Evolutionary conservation across 2,113 vertebrate genomes (phyloP).

Genomic region (Syngnathus typhle): DNA sequence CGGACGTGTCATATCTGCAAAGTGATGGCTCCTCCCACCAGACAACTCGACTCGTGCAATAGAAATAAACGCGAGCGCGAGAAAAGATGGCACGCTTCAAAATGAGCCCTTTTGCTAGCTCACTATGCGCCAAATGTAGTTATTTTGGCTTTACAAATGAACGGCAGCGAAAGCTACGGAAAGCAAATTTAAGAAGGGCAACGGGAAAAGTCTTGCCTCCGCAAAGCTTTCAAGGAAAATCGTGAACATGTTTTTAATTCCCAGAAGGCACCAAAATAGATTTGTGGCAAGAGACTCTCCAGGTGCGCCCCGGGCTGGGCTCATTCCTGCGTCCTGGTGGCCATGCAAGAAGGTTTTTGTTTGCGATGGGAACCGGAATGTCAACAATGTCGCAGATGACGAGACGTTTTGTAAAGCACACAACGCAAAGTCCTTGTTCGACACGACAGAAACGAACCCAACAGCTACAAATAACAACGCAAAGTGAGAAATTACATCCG

Average conservation of each 20-base stretch:
- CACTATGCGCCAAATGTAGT: no score
- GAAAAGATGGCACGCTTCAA: no score
- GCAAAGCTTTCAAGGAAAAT: not conserved
- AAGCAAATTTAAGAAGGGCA: not conserved
- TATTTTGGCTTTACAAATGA: no score
- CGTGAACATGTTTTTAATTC: not conserved
- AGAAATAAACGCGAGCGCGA: no score
- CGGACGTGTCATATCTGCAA: no score
- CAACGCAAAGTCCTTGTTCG: no score
- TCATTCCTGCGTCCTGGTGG: slow-evolving; percentile 1
- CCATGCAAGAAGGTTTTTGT: not conserved
- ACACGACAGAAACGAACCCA: no score
- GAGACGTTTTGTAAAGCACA: not conserved
- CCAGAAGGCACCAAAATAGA: not conserved
- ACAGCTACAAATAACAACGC: no score
- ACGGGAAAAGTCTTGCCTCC: not conserved
- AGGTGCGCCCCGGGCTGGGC: not conserved
- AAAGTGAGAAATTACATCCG: no score
- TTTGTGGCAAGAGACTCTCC: not conserved
- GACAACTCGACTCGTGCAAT: no score
- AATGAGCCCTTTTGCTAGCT: no score
- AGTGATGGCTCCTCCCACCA: no score
- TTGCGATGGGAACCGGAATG: not conserved
- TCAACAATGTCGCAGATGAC: not conserved
- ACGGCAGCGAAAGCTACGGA: not conserved